Conservation (phyloP, 2,888 invertebrate species). For the Agriopis leucophaearia region DNA sequence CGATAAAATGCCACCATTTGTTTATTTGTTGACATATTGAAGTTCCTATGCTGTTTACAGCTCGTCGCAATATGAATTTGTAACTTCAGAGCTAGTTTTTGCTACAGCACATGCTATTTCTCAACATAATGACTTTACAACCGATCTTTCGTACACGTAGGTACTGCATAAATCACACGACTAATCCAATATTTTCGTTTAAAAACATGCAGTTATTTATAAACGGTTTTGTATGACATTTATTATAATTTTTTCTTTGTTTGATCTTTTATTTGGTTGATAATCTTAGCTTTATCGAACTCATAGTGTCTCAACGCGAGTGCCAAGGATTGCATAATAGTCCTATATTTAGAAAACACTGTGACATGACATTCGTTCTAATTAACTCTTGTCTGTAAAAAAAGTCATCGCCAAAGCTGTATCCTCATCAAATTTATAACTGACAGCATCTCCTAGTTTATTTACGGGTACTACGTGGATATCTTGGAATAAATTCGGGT, state of each 20-base stretch:
- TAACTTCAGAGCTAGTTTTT: slow-evolving; percentile 11
- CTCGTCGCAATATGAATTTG: slow-evolving; percentile 12
- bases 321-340: slow-evolving; percentile 28
- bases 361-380: slow-evolving; percentile 47
- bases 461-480: slow-evolving; percentile 41
- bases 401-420: slow-evolving; percentile 37
- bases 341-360: slow-evolving; percentile 51
- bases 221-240: neutral
- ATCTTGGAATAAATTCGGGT: slow-evolving; percentile 46
- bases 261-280: slow-evolving; percentile 6
- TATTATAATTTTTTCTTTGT: neutral
- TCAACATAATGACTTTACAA: slow-evolving; percentile 1
- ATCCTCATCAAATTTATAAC: slow-evolving; percentile 40
- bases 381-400: slow-evolving; percentile 48
- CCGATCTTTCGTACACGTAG: neutral
- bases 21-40: slow-evolving; percentile 56
- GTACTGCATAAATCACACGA: neutral
- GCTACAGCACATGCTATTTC: neutral
- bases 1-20: slow-evolving; percentile 52
- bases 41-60: slow-evolving; percentile 41
- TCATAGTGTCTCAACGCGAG: slow-evolving; percentile 19
- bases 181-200: neutral
- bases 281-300: slow-evolving; percentile 17
- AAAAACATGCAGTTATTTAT: neutral
- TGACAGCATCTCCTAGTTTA: slow-evolving; percentile 47